A percentile compares a stretch with the other conserved stretches of the same genome.
Conservation (phyloP, 2,888 invertebrate genomes). For the Cylindroiulus punctatus region DNA sequence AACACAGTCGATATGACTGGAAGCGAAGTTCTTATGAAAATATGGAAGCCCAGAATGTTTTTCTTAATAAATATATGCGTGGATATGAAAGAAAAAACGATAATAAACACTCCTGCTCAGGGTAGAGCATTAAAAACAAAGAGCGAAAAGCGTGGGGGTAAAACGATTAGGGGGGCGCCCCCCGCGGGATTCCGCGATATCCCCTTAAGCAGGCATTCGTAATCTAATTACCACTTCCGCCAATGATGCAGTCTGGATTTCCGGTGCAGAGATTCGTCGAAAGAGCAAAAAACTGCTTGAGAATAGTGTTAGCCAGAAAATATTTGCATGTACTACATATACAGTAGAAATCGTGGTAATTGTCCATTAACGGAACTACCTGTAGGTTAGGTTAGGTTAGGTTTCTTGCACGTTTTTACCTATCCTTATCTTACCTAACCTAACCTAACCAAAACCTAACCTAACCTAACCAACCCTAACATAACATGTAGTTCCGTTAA, state of each 20-base stretch:
- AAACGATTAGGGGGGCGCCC: background rate
- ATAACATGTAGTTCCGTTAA: too few species aligned
- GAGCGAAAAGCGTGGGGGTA: background rate
- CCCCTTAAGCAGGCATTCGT: constrained; percentile 2
- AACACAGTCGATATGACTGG: background rate
- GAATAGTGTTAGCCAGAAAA: too few species aligned
- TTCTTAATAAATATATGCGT: background rate
- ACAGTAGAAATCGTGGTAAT: too few species aligned
- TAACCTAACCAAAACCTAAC: too few species aligned
- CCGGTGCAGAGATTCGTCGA: background rate
- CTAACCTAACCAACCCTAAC: too few species aligned
- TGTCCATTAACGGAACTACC: too few species aligned
- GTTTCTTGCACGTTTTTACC: too few species aligned
- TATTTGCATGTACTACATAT: too few species aligned
- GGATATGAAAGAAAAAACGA: background rate
- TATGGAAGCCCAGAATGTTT: background rate
- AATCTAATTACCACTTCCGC: constrained; percentile 11
- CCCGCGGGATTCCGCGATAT: background rate
- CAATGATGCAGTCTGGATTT: background rate
- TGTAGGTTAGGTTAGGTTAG: too few species aligned
- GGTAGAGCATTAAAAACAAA: background rate
- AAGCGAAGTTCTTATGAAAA: background rate
- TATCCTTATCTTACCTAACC: too few species aligned
- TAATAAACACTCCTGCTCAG: constrained; percentile 18
- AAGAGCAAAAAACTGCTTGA: background rate